These are phyloP conservation scores for Thysanoteuthis rhombus DNA, from an alignment of 2,888 invertebrate species.

Conservation along the genomic window DNA sequence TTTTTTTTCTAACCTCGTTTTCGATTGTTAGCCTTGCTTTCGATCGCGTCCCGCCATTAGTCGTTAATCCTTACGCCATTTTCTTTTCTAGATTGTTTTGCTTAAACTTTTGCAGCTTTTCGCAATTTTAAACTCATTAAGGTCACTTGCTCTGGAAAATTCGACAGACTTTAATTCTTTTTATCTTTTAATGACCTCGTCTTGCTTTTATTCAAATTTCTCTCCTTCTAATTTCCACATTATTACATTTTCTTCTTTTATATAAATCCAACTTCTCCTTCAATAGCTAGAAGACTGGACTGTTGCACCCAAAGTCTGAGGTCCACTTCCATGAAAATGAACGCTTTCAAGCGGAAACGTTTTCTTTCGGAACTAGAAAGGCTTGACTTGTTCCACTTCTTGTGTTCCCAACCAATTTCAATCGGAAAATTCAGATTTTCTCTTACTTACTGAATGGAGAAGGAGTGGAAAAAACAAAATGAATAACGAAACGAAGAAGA, in stretches of 20 bases:
- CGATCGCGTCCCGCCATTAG: too few species aligned
- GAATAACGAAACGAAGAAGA: too few species aligned
- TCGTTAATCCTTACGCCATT: too few species aligned
- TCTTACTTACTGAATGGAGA: not conserved
- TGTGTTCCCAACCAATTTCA: not conserved
- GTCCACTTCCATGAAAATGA: not conserved
- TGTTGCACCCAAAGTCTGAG: not conserved
- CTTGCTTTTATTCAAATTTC: not conserved
- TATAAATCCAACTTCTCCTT: not conserved
- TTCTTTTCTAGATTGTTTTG: not conserved
- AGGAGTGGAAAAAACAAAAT: too few species aligned
- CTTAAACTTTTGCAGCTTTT: not conserved
- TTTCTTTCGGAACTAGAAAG: not conserved
- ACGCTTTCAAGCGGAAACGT: not conserved
- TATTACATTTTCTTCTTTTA: not conserved
- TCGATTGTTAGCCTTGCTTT: too few species aligned
- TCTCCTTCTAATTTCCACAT: too few species aligned
- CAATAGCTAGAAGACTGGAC: not conserved
- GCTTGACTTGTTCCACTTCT: too few species aligned
- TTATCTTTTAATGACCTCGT: not conserved
- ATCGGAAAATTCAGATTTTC: not conserved
- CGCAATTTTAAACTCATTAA: not conserved
- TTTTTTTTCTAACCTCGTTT: too few species aligned
- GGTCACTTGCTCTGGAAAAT: not conserved
- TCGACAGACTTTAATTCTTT: not conserved